These are phyloP conservation scores for Drosophila obscura DNA, from an alignment of 1,140 invertebrate species.

Conservation along the genomic window DNA sequence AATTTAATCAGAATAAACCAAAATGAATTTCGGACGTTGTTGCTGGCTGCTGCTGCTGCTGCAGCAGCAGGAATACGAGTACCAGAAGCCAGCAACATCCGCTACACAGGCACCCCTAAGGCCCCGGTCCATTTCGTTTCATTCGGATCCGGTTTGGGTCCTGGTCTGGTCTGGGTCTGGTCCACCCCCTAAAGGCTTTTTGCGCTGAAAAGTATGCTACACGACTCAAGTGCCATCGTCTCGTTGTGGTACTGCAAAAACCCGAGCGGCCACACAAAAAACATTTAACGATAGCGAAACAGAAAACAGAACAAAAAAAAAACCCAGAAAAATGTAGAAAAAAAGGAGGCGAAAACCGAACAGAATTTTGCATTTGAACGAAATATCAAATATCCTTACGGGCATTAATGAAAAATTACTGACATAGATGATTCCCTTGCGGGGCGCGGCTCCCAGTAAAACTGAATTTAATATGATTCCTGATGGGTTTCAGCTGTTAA, in stretches of 20 bases:
- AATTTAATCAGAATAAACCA: constrained; percentile 80
- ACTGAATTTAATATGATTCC: too few species aligned
- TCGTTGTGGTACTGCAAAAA: constrained; percentile 30
- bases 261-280: constrained; percentile 43
- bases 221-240: constrained; percentile 68
- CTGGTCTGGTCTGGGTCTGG: too few species aligned
- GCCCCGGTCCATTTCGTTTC: constrained; percentile 10
- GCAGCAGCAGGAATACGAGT: neutral
- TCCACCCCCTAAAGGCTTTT: constrained; percentile 57
- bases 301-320: constrained; percentile 25
- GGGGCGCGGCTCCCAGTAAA: neutral
- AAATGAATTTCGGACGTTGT: constrained; percentile 68
- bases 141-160: neutral
- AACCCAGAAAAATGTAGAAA: too few species aligned
- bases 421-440: constrained; percentile 11
- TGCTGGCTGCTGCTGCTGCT: constrained; percentile 8
- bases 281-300: constrained; percentile 68
- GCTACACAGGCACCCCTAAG: constrained; percentile 27
- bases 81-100: constrained; percentile 29
- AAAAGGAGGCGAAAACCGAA: constrained; percentile 12
- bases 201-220: constrained; percentile 75
- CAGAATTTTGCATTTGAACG: constrained; percentile 32
- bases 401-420: constrained; percentile 36
- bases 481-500: too few species aligned
- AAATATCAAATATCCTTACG: constrained; percentile 49